Percentiles rank a stretch among this genome's conserved stretches.
Evolutionary conservation across 1,140 invertebrate genomes (phyloP).

Genomic region (Drosophila melanica): DNA sequence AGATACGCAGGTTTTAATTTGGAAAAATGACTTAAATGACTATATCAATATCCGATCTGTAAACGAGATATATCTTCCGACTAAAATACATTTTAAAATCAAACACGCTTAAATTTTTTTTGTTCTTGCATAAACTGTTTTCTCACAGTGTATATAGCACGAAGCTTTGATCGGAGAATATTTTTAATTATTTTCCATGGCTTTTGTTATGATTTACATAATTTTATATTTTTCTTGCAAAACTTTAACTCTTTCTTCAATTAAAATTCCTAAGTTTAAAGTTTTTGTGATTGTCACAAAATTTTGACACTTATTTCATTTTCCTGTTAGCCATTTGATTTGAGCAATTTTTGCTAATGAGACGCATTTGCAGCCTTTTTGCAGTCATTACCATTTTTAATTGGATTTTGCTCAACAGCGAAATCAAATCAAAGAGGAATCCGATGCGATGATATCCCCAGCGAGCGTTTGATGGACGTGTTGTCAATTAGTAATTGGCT

Average conservation of each 20-base stretch:
- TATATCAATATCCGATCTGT: too few species aligned
- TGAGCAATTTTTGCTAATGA: background rate
- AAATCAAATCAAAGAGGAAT: conserved; percentile 25
- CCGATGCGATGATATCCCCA: background rate
- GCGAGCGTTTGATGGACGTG: conserved; percentile 13
- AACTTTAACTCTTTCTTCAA: conserved; percentile 32
- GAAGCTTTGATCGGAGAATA: too few species aligned
- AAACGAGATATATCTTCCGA: too few species aligned
- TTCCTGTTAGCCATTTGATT: background rate
- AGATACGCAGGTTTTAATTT: too few species aligned
- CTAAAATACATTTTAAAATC: too few species aligned
- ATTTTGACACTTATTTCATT: conserved; percentile 16
- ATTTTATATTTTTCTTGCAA: conserved; percentile 2
- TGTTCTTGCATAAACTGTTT: too few species aligned
- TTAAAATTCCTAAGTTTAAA: conserved; percentile 64
- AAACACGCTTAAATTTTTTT: too few species aligned
- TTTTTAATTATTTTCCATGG: background rate
- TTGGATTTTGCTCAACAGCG: conserved; percentile 15
- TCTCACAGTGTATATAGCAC: too few species aligned
- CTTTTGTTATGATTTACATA: background rate
- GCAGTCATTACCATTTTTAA: conserved; percentile 13
- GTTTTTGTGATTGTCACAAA: conserved; percentile 41
- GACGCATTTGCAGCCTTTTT: conserved; percentile 1
- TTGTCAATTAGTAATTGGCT: conserved; percentile 22
- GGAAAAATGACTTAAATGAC: too few species aligned